These are phyloP conservation scores for Aurelia sp. DNA, from an alignment of 30 jellyfish, hydroid and myxozoan species.

Conservation along the genomic window DNA sequence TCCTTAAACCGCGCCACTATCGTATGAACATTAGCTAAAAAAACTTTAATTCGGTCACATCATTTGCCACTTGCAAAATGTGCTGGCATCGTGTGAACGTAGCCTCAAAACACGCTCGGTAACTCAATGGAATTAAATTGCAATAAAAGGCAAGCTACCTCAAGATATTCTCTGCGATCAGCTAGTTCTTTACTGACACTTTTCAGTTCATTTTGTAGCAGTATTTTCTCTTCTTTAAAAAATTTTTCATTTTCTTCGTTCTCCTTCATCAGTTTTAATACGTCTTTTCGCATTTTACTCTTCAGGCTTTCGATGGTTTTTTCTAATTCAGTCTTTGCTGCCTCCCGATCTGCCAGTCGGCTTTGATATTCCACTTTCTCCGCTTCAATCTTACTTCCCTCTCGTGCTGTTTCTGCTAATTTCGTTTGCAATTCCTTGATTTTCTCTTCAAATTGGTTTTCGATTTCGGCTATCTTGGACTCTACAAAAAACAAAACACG, in stretches of 20 bases:
- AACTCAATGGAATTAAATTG: neutral
- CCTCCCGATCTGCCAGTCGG: constrained; percentile 28
- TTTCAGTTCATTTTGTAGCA: neutral
- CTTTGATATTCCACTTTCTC: constrained; percentile 20
- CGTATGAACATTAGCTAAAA: too few relatives aligned
- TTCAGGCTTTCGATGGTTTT: constrained; percentile 3
- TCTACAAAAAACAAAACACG: constrained; percentile 4
- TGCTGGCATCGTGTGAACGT: too few relatives aligned
- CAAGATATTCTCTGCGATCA: neutral
- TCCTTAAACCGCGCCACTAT: too few relatives aligned
- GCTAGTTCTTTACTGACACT: constrained; percentile 2
- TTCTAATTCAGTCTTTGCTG: constrained; percentile 10
- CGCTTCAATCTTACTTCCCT: constrained; percentile 30
- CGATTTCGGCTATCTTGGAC: neutral
- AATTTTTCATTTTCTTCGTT: constrained; percentile 28
- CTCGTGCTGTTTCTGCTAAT: constrained; percentile 28
- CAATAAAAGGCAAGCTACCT: neutral
- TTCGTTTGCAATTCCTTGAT: constrained; percentile 22
- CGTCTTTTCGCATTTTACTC: constrained; percentile 15
- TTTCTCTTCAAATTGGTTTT: neutral
- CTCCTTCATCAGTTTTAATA: constrained; percentile 11
- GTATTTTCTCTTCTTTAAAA: neutral
- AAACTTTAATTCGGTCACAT: too few relatives aligned
- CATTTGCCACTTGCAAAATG: too few relatives aligned
- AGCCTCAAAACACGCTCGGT: neutral